These are phyloP conservation scores for Austrofundulus limnaeus DNA, from an alignment of 2,113 vertebrate genomes.

Conservation along the genomic window DNA sequence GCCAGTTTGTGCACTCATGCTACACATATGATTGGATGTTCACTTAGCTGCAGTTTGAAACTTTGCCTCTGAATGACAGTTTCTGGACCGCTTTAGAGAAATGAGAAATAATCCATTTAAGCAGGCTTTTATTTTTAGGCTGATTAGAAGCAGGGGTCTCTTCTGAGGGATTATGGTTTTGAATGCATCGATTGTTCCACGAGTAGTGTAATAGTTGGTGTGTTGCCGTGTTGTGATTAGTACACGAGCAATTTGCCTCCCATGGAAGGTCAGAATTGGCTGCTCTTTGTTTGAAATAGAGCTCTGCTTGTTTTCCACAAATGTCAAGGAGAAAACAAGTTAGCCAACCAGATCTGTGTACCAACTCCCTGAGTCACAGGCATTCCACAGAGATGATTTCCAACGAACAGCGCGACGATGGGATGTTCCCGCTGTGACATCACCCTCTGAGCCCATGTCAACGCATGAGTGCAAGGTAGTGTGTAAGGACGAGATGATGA, in stretches of 20 bases:
- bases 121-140: background rate
- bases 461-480: constrained; percentile 47
- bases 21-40: background rate
- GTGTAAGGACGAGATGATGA: constrained; percentile 39
- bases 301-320: constrained; percentile 53
- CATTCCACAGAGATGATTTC: constrained; percentile 50
- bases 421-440: constrained; percentile 31
- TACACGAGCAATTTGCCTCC: constrained; percentile 50
- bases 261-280: constrained; percentile 61
- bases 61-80: background rate
- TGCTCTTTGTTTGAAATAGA: constrained; percentile 69
- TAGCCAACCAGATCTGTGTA: constrained; percentile 43
- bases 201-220: constrained; percentile 63
- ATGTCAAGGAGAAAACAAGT: constrained; percentile 61
- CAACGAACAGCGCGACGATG: constrained; percentile 28
- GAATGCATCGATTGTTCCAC: constrained; percentile 51
- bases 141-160: constrained; percentile 4
- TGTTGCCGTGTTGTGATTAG: constrained; percentile 47
- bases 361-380: constrained; percentile 47
- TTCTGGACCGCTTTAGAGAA: background rate
- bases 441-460: constrained; percentile 32
- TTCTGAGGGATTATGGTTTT: constrained; percentile 28
- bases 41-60: background rate
- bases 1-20: background rate
- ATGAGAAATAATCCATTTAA: background rate